Percentiles rank a stretch among this genome's conserved stretches.
phyloP scores from a whole-genome alignment of 2,113 vertebrate species.

The Sminthopsis crassicaudata region DNA sequence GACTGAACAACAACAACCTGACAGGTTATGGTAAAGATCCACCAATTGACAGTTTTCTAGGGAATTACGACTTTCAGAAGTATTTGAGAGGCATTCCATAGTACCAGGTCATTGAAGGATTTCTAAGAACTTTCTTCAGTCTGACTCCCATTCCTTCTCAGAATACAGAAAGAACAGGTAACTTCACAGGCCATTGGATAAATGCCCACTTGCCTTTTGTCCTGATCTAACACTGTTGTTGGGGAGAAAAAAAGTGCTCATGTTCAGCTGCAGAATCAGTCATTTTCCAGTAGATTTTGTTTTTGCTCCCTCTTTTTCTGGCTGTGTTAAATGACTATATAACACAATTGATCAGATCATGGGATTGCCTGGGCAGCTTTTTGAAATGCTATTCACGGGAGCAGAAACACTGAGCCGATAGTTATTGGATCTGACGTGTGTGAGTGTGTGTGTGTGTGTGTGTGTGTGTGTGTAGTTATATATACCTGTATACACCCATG shows the following conservation, averaged over 20 bases:
- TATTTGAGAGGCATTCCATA: not conserved
- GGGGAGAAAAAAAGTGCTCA: not conserved
- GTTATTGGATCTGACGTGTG: not conserved
- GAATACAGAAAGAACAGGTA: not conserved
- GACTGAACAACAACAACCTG: not conserved
- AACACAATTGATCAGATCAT: slow-evolving; percentile 2
- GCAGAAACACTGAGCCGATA: not conserved
- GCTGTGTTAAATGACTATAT: slow-evolving; percentile 26
- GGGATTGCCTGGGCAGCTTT: not conserved
- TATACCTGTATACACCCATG: not conserved
- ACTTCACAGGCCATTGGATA: slow-evolving; percentile 6
- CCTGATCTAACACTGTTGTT: not conserved
- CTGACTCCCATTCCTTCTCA: not conserved
- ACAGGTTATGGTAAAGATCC: slow-evolving; percentile 9
- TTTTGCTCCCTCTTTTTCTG: not conserved
- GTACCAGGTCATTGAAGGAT: not conserved
- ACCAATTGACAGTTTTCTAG: slow-evolving; percentile 28
- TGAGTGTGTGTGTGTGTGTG: not conserved
- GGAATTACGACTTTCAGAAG: slow-evolving; percentile 21
- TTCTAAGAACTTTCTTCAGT: not conserved
- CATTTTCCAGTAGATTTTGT: slow-evolving; percentile 25
- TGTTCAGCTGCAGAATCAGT: slow-evolving; percentile 41
- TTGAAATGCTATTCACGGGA: not conserved
- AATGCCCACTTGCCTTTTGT: not conserved
- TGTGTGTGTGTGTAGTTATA: no score